Base-by-base conservation (phyloP, 2,797 vertebrate genomes). In the Danio aesculapii region DNA sequence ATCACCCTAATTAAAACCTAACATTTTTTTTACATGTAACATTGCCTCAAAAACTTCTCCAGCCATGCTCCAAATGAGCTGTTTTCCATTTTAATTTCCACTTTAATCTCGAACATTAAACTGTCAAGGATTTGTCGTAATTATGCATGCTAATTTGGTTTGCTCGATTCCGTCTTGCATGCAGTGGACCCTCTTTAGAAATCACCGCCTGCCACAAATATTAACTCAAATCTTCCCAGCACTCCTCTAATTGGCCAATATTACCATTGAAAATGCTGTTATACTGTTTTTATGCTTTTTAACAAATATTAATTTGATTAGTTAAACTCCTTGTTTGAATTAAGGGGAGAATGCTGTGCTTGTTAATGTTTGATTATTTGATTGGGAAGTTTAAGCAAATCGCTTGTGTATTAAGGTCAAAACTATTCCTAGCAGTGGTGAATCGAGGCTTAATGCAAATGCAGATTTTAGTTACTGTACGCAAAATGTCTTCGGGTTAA, bases 91-190 rank as follows among this genome's bases (percentile, higher is more conserved):
- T 75, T 46, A 53, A 81, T 69, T 83, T 83, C 70, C 66, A 46
- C 78, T 76, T 75, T 87, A 84, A 84, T 88, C 86, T 85, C 57
- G 84, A 84, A 88, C 83, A 85, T 81, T 84, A 83, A 88, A 84
- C 86, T 82, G 86, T 85, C 87, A 83, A 83, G 86, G 88, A 89
- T 91, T 91, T 89, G 62, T 81, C 83, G 84, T 92, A 91, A 93
- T 93, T 93, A 89, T 76, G 79, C 82, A 89, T 90, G 90, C 89
- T 91, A 92, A 92, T 92, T 90, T 88, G 79, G 86, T 87, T 90
- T 81, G 88, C 83, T 87, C 82, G 69, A 85, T 85, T 77, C 86
- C 79, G 81, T 84, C 62, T 75, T 86, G 88, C 84, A 80, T 90
- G 87, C 64, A 7, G 43, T 17, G 67, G 75, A 67, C 49, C 53